Evolutionary conservation across 2,797 vertebrate species (phyloP).

Genomic region (Phyllotis vaccarum): DNA sequence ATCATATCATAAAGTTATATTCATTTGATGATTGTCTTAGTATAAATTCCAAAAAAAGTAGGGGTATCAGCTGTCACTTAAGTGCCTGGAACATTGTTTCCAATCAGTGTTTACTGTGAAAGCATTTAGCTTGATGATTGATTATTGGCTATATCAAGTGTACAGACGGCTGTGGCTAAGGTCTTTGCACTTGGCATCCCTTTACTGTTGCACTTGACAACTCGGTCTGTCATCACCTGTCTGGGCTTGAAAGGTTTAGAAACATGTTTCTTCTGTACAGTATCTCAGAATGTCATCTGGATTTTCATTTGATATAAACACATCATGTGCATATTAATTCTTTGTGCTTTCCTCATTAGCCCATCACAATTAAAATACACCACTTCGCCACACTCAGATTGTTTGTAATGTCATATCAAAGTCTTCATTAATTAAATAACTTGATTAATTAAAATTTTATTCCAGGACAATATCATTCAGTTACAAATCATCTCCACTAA

Average conservation of each 20-base stretch:
- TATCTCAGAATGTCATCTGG: slow-evolving; percentile 28
- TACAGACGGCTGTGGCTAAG: not conserved
- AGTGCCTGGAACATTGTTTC: not conserved
- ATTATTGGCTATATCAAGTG: not conserved
- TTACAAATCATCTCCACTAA: slow-evolving; percentile 62
- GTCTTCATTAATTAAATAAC: slow-evolving; percentile 77
- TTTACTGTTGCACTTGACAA: not conserved
- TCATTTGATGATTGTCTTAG: slow-evolving; percentile 4
- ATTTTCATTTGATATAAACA: slow-evolving; percentile 64
- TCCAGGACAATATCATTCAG: slow-evolving; percentile 62
- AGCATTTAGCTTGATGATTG: slow-evolving; percentile 12
- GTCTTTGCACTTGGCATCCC: not conserved
- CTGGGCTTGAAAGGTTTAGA: not conserved
- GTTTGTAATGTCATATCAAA: slow-evolving; percentile 80
- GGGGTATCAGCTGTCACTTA: not conserved
- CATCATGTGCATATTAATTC: slow-evolving; percentile 73
- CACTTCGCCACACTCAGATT: slow-evolving; percentile 52
- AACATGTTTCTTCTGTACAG: slow-evolving; percentile 30
- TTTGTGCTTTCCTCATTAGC: slow-evolving; percentile 77
- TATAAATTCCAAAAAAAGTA: not conserved
- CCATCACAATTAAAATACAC: slow-evolving; percentile 73
- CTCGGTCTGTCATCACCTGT: not conserved
- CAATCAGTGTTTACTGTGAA: not conserved
- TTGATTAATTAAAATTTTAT: slow-evolving; percentile 74
- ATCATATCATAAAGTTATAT: not conserved